A percentile compares a stretch with the other conserved stretches of the same genome.
These are phyloP conservation scores for Odontomachus brunneus DNA, from an alignment of 1,140 invertebrate genomes.

Conservation along the genomic window DNA sequence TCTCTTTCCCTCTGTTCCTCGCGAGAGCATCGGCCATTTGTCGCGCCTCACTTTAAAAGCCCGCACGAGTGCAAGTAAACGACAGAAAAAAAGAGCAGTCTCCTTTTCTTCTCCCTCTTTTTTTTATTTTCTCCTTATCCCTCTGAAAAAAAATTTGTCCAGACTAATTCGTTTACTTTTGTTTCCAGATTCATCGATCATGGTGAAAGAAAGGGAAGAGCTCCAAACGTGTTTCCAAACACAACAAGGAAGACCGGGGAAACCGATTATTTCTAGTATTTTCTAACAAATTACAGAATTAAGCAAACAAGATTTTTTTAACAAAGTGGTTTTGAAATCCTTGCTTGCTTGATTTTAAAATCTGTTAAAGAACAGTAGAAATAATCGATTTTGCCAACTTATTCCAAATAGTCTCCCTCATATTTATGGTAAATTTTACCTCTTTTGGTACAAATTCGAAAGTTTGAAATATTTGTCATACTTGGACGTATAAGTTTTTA, in stretches of 20 bases:
- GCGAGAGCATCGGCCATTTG: constrained; percentile 33
- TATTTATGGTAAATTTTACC: background rate
- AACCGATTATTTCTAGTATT: no score
- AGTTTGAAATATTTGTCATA: background rate
- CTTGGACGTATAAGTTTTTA: background rate
- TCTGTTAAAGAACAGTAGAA: no score
- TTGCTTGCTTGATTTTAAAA: no score
- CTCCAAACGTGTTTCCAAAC: no score
- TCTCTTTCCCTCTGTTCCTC: no score
- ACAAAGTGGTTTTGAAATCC: no score
- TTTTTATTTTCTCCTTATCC: background rate
- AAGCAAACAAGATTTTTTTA: no score
- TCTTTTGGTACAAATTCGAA: background rate
- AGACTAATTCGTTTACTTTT: constrained; percentile 30
- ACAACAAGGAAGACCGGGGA: no score
- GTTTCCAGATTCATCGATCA: constrained; percentile 29
- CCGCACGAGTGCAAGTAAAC: constrained; percentile 50
- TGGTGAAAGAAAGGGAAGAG: no score
- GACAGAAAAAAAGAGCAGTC: background rate
- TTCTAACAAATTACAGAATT: no score
- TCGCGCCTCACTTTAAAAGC: constrained; percentile 55
- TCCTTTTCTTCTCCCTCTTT: constrained; percentile 1
- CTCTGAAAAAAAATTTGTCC: background rate
- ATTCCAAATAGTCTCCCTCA: no score
- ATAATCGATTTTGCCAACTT: no score